A percentile compares a stretch with the other conserved stretches of the same genome.
These are phyloP conservation scores for Sorex fumeus DNA, from an alignment of 2,113 vertebrate species.

Conservation along the genomic window DNA sequence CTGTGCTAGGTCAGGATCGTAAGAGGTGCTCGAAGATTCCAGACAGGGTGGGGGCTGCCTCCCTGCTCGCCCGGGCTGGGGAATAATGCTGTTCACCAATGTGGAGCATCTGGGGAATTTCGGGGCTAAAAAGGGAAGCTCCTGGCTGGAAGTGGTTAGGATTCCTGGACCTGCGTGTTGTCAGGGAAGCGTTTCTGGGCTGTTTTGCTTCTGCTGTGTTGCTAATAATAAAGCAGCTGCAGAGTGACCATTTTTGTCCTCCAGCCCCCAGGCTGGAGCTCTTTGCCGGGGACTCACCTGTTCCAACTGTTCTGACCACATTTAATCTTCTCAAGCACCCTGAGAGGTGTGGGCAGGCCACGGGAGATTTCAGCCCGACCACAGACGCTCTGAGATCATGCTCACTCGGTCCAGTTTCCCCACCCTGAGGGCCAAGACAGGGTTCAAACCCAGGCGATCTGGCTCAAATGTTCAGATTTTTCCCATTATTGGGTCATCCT, in stretches of 20 bases:
- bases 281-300: not conserved
- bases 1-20: constrained; percentile 72
- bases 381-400: not conserved
- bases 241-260: not conserved
- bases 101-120: constrained; percentile 80
- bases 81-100: constrained; percentile 69
- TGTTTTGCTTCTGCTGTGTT: constrained; percentile 49
- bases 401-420: not conserved
- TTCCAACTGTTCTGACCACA: not conserved
- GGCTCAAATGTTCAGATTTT: not conserved
- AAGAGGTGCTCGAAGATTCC: constrained; percentile 76
- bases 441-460: not conserved
- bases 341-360: not conserved
- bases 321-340: not conserved
- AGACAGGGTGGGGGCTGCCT: constrained; percentile 72
- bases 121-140: constrained; percentile 70
- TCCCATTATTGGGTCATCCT: not conserved
- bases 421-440: not conserved
- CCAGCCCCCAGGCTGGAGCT: not conserved
- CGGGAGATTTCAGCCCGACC: not conserved
- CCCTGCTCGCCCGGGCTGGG: constrained; percentile 19
- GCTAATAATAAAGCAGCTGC: constrained; percentile 21
- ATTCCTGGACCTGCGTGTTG: constrained; percentile 59
- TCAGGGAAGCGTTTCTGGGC: constrained; percentile 49
- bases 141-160: constrained; percentile 61